Evolutionary conservation across 2,888 invertebrate species (phyloP).

Genomic region (Leucania comma): DNA sequence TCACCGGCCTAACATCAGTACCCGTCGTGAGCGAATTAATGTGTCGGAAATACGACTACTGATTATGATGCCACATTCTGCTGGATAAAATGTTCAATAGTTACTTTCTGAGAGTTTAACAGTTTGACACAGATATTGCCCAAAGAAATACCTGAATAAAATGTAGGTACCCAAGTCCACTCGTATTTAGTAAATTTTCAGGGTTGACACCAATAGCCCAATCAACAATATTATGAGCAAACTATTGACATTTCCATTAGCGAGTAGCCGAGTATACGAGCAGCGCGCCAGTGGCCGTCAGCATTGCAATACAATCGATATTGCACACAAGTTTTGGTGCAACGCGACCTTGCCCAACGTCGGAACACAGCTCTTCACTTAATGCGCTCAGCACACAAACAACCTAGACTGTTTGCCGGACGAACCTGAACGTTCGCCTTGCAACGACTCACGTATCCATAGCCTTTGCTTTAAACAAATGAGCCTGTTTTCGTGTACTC

Average conservation of each 20-base stretch:
- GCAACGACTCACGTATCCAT: background rate
- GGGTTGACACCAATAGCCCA: background rate
- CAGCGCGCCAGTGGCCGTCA: background rate
- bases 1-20: background rate
- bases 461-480: conserved; percentile 10
- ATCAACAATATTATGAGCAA: conserved; percentile 6
- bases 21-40: background rate
- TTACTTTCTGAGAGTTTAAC: background rate
- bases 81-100: background rate
- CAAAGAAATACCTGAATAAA: background rate
- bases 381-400: conserved; percentile 6
- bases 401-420: background rate
- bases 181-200: background rate
- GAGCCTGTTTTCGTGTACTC: background rate
- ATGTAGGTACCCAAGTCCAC: background rate
- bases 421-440: background rate
- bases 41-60: background rate
- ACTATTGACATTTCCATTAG: conserved; percentile 25
- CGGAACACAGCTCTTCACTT: conserved; percentile 1
- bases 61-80: background rate
- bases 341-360: conserved; percentile 28
- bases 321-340: conserved; percentile 34
- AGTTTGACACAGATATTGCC: background rate
- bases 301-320: conserved; percentile 36
- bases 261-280: background rate